These are phyloP conservation scores for Limnephilus marmoratus DNA, from an alignment of 2,888 invertebrate genomes.

Conservation along the genomic window DNA sequence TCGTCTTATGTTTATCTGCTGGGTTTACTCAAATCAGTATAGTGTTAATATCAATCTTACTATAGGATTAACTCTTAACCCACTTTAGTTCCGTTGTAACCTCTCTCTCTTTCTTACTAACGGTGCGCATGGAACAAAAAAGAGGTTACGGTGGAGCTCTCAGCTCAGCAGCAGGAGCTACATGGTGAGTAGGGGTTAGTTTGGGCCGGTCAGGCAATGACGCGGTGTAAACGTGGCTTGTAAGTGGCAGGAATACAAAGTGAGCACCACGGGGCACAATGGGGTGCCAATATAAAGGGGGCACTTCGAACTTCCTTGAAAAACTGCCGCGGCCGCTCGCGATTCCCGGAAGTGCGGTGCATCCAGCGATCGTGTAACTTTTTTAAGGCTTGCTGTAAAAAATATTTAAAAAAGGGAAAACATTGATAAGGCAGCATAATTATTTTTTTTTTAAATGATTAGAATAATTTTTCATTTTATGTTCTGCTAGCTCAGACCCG, in stretches of 20 bases:
- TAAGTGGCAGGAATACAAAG: not conserved
- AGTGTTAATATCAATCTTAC: not conserved
- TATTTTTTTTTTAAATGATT: too few species aligned
- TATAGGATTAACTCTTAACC: not conserved
- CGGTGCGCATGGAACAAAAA: not conserved
- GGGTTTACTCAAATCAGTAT: not conserved
- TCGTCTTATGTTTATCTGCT: not conserved
- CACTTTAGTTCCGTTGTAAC: not conserved
- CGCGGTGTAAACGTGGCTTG: not conserved
- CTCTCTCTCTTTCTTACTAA: not conserved
- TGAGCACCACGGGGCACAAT: slow-evolving; percentile 40
- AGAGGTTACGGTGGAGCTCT: not conserved
- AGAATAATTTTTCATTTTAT: too few species aligned
- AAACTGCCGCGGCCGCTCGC: slow-evolving; percentile 25
- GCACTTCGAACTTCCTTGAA: slow-evolving; percentile 45
- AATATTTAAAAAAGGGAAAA: too few species aligned
- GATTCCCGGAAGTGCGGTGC: slow-evolving; percentile 61
- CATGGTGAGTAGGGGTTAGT: not conserved
- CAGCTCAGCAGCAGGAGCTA: not conserved
- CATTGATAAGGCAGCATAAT: too few species aligned
- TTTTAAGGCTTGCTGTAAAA: not conserved
- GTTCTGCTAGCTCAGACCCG: too few species aligned
- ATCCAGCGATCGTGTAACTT: not conserved
- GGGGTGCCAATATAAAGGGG: slow-evolving; percentile 59
- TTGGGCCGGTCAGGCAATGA: not conserved